Base-by-base conservation (phyloP, 2,113 vertebrate genomes). In the Kryptolebias marmoratus region DNA sequence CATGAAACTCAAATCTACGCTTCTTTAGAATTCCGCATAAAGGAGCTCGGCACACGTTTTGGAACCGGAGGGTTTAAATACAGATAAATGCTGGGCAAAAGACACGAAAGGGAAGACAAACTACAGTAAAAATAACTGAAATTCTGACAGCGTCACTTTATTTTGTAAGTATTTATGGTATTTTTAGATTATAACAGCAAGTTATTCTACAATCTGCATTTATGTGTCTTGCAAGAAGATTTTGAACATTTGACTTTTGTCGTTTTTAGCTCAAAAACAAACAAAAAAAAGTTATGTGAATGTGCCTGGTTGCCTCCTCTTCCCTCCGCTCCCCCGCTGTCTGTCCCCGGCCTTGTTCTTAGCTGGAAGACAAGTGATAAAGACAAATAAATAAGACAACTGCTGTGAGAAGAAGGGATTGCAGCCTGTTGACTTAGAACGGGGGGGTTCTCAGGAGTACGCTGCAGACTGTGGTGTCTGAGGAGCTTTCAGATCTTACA, bases 281-380 rank as follows among this genome's bases (percentile, higher is more conserved):
- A 22, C 22, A 22, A 22, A 22, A 42, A 42, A 10, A 42, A 42
- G 4, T 10, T 42, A 42, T 9, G 10, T 42, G 4, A 5, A 42
- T 42, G 39, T 42, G 39, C 39, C 39, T 54, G 10, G 52, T 59
- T 45, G 39, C 65, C 49, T 11, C n/a, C 39, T 45, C 59, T 11
- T 18, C 56, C 16, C 11, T 22, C 32, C 15, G 15, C 15, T 27
- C 16, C 31, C 36, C 11, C 8, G 10, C 47, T 15, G 2, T 49
- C 66, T 49, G 39, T 22, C 45, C 32, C 45, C 31, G 36, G 52
- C 56, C 55, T 4, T 31, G 11, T 50, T 68, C 60, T 54, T 31
- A 65, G 81, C 83, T 12, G 3, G 57, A 68, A 64, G 79, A 73
- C 63, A 82, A 79, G 66, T 81, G 62, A 39, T 82, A 75, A 87